These are phyloP conservation scores for Hypselothyrea guttata DNA, from an alignment of 2,888 invertebrate species.

Conservation along the genomic window DNA sequence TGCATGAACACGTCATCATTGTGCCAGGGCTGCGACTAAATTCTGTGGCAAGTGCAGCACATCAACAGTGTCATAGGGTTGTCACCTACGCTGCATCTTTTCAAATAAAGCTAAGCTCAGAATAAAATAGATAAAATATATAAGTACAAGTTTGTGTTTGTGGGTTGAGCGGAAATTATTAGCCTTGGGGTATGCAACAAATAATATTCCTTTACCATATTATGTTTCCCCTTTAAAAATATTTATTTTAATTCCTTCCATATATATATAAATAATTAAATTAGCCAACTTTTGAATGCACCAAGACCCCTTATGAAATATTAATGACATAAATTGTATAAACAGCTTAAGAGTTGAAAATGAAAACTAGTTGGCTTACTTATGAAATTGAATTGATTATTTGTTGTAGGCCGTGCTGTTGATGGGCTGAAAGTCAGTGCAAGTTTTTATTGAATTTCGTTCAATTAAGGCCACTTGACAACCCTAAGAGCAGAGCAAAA, in stretches of 20 bases:
- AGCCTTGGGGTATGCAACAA: no score
- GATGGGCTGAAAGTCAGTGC: conserved; percentile 18
- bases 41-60: conserved; percentile 9
- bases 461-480: conserved; percentile 56
- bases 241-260: no score
- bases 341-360: conserved; percentile 4
- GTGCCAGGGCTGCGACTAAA: conserved; percentile 14
- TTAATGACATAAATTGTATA: conserved; percentile 11
- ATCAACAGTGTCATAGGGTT: conserved; percentile 45
- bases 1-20: conserved; percentile 72
- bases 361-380: conserved; percentile 9
- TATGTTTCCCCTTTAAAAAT: no score
- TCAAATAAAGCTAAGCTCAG: no score
- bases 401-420: conserved; percentile 23
- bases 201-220: no score
- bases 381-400: not conserved
- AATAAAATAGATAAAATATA: no score
- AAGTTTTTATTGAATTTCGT: conserved; percentile 62
- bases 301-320: no score
- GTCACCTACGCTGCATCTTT: no score
- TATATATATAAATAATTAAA: no score
- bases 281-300: no score
- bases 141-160: no score
- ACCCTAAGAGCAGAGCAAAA: conserved; percentile 59
- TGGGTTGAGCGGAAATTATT: no score